phyloP scores from a whole-genome alignment of 2,113 vertebrate genomes.

The Tretioscincus oriximinensis region DNA sequence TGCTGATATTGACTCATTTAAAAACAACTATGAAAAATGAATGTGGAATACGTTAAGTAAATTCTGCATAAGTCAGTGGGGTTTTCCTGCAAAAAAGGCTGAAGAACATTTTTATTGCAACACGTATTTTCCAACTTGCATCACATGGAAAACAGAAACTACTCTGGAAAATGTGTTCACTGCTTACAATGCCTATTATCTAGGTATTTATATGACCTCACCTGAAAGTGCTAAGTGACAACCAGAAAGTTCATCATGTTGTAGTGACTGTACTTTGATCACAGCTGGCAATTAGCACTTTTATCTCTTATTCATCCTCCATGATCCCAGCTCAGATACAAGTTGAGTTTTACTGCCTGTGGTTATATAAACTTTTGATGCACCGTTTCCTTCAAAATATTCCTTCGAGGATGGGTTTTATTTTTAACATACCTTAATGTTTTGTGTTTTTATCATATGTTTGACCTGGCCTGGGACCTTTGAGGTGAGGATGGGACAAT shows the following conservation, averaged over 20 bases:
- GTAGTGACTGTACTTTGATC: neutral
- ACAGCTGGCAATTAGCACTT: neutral
- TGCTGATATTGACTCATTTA: neutral
- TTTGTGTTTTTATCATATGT: too few relatives aligned
- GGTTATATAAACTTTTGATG: too few relatives aligned
- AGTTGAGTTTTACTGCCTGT: neutral
- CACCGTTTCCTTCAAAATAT: too few relatives aligned
- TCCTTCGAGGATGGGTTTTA: too few relatives aligned
- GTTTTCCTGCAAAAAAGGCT: neutral
- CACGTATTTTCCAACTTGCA: neutral
- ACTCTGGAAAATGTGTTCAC: neutral
- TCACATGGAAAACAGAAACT: neutral
- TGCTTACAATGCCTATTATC: neutral
- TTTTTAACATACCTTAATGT: too few relatives aligned
- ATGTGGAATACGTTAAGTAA: neutral
- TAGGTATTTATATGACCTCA: neutral
- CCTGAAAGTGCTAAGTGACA: neutral
- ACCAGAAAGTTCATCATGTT: neutral
- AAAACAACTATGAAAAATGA: neutral
- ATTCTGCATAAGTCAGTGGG: neutral
- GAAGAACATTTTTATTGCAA: neutral
- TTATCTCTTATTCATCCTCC: neutral
- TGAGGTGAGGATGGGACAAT: too few relatives aligned
- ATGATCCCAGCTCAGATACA: neutral
- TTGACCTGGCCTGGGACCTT: too few relatives aligned